A percentile compares a stretch with the other conserved stretches of the same genome.
Conservation (phyloP, 2,797 vertebrate genomes). For the Enteromius afrohamiltoni region DNA sequence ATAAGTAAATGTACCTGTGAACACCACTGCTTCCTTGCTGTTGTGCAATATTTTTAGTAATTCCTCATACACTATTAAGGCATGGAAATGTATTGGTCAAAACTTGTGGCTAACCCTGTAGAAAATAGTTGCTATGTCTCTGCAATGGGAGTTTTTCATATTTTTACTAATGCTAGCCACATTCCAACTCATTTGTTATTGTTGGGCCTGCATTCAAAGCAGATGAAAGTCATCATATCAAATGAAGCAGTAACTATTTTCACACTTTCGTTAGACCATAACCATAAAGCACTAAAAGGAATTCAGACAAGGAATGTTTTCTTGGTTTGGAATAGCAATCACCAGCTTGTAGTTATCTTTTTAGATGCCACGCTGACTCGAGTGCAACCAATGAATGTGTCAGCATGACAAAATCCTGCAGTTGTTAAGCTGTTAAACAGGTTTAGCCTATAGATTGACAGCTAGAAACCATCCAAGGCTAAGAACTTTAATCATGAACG, state of each 20-base stretch:
- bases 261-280: neutral
- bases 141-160: neutral
- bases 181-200: slow-evolving; percentile 23
- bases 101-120: neutral
- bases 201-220: neutral
- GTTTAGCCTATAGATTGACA: neutral
- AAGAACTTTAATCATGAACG: slow-evolving; percentile 18
- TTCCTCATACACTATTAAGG: neutral
- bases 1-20: neutral
- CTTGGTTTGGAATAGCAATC: neutral
- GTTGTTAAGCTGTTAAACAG: neutral
- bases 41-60: neutral
- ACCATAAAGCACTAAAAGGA: neutral
- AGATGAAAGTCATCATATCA: neutral
- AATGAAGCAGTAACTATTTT: slow-evolving; percentile 12
- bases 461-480: neutral
- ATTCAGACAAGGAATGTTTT: neutral
- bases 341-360: slow-evolving; percentile 24
- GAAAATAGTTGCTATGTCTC: neutral
- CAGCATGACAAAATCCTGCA: slow-evolving; percentile 19
- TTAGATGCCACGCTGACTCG: neutral
- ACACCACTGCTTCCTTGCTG: neutral
- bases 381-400: slow-evolving; percentile 5
- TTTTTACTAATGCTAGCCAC: neutral
- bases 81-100: neutral